Conservation (phyloP, 2,888 invertebrate species). For the Lasioglossum zephyrum region DNA sequence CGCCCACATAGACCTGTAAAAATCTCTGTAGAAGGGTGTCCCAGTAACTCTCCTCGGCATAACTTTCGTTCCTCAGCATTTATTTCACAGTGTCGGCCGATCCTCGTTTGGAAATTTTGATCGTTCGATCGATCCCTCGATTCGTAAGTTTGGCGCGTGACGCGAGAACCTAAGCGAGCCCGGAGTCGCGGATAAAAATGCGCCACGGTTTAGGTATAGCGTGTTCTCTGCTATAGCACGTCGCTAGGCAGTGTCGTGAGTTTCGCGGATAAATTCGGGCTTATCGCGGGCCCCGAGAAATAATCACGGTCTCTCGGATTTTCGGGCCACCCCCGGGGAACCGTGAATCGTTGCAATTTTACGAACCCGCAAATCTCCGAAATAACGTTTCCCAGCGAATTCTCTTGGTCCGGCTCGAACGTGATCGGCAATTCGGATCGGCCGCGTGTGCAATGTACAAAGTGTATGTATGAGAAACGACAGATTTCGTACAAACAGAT, state of each 20-base stretch:
- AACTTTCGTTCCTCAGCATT: conserved; percentile 19
- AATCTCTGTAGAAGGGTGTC: conserved; percentile 18
- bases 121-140: background rate
- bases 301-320: conserved; percentile 10
- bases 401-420: background rate
- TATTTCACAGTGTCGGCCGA: conserved; percentile 13
- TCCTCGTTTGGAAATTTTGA: background rate
- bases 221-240: background rate
- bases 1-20: conserved; percentile 29
- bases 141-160: background rate
- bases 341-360: background rate
- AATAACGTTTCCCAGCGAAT: background rate
- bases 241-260: background rate
- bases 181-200: background rate
- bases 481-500: background rate
- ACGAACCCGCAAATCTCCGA: background rate
- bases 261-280: conserved; percentile 9
- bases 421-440: background rate
- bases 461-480: background rate
- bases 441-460: conserved; percentile 2
- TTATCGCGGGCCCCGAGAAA: conserved; percentile 5
- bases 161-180: background rate
- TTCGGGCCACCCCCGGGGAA: conserved; percentile 1
- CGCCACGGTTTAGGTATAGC: background rate
- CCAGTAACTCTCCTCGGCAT: background rate